Percentiles rank a stretch among this genome's conserved stretches.
phyloP scores from a whole-genome alignment of 1,140 invertebrate species.

The Eubasilissa regina region DNA sequence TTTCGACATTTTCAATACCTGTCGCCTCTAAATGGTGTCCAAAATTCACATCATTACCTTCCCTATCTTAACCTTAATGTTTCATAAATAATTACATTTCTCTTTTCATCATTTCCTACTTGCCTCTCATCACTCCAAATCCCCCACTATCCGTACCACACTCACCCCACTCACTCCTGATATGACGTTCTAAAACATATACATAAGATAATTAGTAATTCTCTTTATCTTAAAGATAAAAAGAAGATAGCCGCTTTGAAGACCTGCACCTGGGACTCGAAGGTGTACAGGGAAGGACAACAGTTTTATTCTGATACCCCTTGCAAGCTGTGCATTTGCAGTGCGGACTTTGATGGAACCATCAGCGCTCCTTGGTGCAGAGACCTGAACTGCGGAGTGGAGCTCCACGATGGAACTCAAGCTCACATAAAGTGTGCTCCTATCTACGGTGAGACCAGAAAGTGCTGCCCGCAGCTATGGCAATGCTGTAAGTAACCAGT shows the following conservation, averaged over 20 bases:
- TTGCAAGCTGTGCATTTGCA: constrained; percentile 69
- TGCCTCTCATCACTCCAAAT: no score
- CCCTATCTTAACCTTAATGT: no score
- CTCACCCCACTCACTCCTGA: no score
- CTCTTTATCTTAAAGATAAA: background rate
- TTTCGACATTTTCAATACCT: no score
- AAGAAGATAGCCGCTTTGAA: background rate
- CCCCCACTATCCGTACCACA: no score
- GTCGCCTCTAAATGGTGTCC: no score
- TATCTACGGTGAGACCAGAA: constrained; percentile 64
- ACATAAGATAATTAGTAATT: no score
- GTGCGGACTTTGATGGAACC: constrained; percentile 64
- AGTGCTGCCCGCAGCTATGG: constrained; percentile 69
- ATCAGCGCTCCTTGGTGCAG: constrained; percentile 64
- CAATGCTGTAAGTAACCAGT: constrained; percentile 68
- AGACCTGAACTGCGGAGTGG: constrained; percentile 70
- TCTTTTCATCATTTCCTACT: no score
- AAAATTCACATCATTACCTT: no score
- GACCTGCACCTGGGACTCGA: background rate
- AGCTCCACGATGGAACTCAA: constrained; percentile 67
- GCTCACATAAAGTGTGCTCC: constrained; percentile 69
- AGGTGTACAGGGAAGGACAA: constrained; percentile 65
- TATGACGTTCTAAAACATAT: no score
- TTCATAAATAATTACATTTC: no score
- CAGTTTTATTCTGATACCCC: constrained; percentile 67